Base-by-base conservation (phyloP, 2,113 vertebrate species). In the Papio anubis region DNA sequence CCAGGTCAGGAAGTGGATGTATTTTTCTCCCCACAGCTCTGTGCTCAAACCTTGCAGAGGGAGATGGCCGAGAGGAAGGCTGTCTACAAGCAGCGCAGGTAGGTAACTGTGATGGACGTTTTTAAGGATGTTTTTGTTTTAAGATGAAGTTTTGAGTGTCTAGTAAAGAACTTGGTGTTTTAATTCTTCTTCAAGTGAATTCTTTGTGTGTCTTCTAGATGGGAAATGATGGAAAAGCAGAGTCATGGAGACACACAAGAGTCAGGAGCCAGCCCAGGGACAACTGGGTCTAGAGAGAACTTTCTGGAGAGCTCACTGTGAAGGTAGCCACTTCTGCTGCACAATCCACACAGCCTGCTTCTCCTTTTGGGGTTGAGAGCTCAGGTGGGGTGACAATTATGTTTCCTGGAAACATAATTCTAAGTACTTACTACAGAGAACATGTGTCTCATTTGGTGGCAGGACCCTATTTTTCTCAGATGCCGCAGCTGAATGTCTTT, bases 81-180 rank as follows among this genome's bases (percentile, higher is more conserved):
- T 0, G 99, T 99, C 35, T 99, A 99, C 90, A 98, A 99, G 64
- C 99, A 99, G 21, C 99, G 99, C 52, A 99, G 99, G 99, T 99
- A 96, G 98, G 99, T 97, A 16, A 38, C 6, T 30, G 17, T 80
- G 38, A 40, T 12, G 14, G 27, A 43, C 25, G 3, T n/a, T 73
- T 25, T 66, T 45, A 17, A 25, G 82, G 20, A 6, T 73, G 35
- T 32, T 25, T 35, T 9, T 55, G 38, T 50, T 27, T 38, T 68
- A 35, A 68, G 66, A 35, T 27, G 59, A 64, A 64, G 59, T 3
- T 27, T 40, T 61, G 57, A 68, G 12, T 68, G 30, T 68, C 11
- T 68, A 35, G 14, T 68, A 68, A 35, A 35, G 14, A 23, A 68
- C 32, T 59, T 59, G 27, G 64, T 66, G 13, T 66, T 66, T 14